A percentile compares a stretch with the other conserved stretches of the same genome.
Evolutionary conservation across 2,888 invertebrate species (phyloP).

Genomic region (Luffia ferchaultella): DNA sequence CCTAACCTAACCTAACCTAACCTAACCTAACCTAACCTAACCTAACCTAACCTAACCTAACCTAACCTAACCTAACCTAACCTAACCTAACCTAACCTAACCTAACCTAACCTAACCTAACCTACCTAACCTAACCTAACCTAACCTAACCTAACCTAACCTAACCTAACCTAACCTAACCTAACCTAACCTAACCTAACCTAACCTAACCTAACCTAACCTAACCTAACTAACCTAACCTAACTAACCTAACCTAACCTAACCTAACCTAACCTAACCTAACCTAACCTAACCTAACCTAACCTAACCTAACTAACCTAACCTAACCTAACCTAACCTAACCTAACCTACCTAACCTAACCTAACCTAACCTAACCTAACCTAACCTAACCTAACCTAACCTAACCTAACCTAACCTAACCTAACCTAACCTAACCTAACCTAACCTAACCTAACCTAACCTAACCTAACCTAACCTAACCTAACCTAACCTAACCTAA

Average conservation of each 20-base stretch:
- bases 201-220: slow-evolving; percentile 9
- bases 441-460: slow-evolving; percentile 8
- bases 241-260: too few species aligned
- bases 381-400: slow-evolving; percentile 9
- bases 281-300: slow-evolving; percentile 7
- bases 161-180: slow-evolving; percentile 9
- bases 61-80: slow-evolving; percentile 9
- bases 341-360: too few species aligned
- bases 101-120: slow-evolving; percentile 9
- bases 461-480: slow-evolving; percentile 9
- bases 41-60: slow-evolving; percentile 14
- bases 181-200: slow-evolving; percentile 9
- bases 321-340: slow-evolving; percentile 9
- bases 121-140: too few species aligned
- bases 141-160: slow-evolving; percentile 8
- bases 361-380: slow-evolving; percentile 9
- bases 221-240: slow-evolving; percentile 9
- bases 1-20: slow-evolving; percentile 13
- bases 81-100: slow-evolving; percentile 8
- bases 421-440: slow-evolving; percentile 10
- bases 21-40: slow-evolving; percentile 15
- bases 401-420: slow-evolving; percentile 10
- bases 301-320: slow-evolving; percentile 7
- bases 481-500: slow-evolving; percentile 10
- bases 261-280: slow-evolving; percentile 9